Conservation (phyloP, 2,888 invertebrate species). For the Imbricaverruca yamaguchii region DNA sequence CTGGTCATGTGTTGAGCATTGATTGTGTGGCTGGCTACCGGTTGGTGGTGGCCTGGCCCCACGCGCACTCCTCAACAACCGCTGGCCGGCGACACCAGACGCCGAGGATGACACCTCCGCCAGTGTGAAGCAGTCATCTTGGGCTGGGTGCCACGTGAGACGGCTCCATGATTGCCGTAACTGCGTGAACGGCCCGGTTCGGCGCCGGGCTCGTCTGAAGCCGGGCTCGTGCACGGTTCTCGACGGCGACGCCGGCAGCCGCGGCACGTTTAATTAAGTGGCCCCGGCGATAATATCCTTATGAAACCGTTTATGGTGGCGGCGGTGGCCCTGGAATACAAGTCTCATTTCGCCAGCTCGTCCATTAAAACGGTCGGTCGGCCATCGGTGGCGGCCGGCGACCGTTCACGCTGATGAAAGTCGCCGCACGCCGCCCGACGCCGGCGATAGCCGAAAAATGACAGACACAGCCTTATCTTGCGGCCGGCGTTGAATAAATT, state of each 20-base stretch:
- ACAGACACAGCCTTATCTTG: not conserved
- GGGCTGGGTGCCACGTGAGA: too few species aligned
- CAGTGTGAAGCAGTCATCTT: too few species aligned
- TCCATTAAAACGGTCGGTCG: not conserved
- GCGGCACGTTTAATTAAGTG: conserved; percentile 5
- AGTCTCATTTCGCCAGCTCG: not conserved
- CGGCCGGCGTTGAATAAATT: not conserved
- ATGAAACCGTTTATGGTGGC: not conserved
- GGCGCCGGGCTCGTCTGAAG: too few species aligned
- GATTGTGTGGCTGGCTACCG: too few species aligned
- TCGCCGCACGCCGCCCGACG: not conserved
- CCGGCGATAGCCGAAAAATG: not conserved
- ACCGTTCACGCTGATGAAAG: not conserved
- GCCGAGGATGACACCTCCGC: too few species aligned
- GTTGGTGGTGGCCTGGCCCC: too few species aligned
- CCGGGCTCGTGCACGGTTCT: not conserved
- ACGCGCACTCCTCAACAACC: too few species aligned
- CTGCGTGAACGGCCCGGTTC: too few species aligned
- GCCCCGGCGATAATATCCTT: not conserved
- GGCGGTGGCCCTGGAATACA: not conserved
- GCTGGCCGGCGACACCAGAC: too few species aligned
- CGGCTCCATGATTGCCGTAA: too few species aligned
- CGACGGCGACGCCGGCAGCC: not conserved
- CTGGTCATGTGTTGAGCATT: too few species aligned
- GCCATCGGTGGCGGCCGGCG: not conserved